A percentile compares a stretch with the other conserved stretches of the same genome.
Conservation (phyloP, 2,888 invertebrate genomes). For the Scaptomyza flava region DNA sequence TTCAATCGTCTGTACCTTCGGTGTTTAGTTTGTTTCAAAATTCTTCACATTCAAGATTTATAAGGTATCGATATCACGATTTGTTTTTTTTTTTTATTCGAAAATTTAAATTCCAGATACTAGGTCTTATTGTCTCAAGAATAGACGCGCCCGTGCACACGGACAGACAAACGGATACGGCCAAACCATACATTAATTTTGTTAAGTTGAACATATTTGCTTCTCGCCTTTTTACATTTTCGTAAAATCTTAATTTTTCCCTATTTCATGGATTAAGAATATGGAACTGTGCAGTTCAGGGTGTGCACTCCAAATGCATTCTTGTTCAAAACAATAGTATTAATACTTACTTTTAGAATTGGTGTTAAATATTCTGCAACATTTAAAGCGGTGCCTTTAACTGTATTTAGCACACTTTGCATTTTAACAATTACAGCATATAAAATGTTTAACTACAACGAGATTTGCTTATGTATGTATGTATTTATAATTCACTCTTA, state of each 20-base stretch:
- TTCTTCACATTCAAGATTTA: too few relatives aligned
- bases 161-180: too few relatives aligned
- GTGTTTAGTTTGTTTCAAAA: too few relatives aligned
- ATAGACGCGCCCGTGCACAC: too few relatives aligned
- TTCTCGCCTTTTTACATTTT: neutral
- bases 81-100: too few relatives aligned
- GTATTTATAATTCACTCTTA: slow-evolving; percentile 35
- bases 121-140: too few relatives aligned
- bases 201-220: neutral
- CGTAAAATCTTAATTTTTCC: neutral
- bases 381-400: slow-evolving; percentile 97
- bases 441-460: slow-evolving; percentile 9
- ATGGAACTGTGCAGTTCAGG: too few relatives aligned
- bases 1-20: too few relatives aligned
- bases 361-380: slow-evolving; percentile 99
- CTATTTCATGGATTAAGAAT: neutral
- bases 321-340: neutral
- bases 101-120: too few relatives aligned
- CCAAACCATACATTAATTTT: too few relatives aligned
- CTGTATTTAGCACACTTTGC: slow-evolving; percentile 97
- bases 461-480: slow-evolving; percentile 13
- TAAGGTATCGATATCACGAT: too few relatives aligned
- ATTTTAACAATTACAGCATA: slow-evolving; percentile 85
- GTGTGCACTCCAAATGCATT: neutral
- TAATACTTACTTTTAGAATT: slow-evolving; percentile 91